A percentile compares a stretch with the other conserved stretches of the same genome.
Conservation (phyloP, 2,113 vertebrate species). For the Zeus faber region DNA sequence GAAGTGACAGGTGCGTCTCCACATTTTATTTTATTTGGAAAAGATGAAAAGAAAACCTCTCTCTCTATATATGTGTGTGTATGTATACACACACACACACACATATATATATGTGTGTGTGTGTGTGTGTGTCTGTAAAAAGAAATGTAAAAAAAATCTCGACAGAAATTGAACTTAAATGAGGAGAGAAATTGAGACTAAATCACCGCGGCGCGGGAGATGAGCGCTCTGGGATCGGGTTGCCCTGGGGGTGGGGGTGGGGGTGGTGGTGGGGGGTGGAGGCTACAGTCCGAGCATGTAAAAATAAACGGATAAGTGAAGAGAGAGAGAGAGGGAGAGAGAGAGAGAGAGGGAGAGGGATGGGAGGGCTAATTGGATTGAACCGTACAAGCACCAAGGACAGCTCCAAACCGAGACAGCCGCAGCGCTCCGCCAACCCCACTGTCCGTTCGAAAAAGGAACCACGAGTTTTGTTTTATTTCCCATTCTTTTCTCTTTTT, state of each 20-base stretch:
- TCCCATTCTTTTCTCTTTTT: neutral
- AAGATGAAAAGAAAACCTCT: too few species aligned
- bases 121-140: too few species aligned
- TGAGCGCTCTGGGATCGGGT: neutral
- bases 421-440: slow-evolving; percentile 11
- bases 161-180: too few species aligned
- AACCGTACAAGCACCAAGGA: slow-evolving; percentile 62
- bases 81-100: too few species aligned
- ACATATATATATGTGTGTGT: too few species aligned
- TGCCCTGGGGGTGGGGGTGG: too few species aligned
- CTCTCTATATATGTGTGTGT: too few species aligned
- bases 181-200: too few species aligned
- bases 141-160: neutral
- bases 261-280: too few species aligned
- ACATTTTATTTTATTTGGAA: too few species aligned
- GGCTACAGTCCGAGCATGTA: neutral
- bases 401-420: slow-evolving; percentile 55
- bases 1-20: neutral
- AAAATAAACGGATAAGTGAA: neutral
- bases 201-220: neutral
- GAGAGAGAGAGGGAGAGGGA: slow-evolving; percentile 8
- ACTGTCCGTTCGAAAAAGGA: neutral
- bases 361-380: slow-evolving; percentile 63
- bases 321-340: slow-evolving; percentile 3
- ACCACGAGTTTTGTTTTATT: neutral